A percentile compares a stretch with the other conserved stretches of the same genome.
Evolutionary conservation across 2,888 invertebrate species (phyloP).

Genomic region (Clostera curtula): DNA sequence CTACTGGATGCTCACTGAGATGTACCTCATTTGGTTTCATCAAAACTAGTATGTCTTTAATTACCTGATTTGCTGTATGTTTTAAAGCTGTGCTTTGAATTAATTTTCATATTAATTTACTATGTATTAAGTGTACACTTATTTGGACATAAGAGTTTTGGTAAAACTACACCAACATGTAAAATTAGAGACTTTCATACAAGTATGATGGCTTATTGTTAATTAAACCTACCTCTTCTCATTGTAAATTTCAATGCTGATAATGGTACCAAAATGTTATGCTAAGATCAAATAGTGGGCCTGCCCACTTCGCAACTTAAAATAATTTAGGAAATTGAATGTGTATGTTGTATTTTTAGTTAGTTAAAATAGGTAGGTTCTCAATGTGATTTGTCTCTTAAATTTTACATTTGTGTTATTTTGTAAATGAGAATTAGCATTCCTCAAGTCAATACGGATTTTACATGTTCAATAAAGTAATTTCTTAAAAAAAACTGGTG

Average conservation of each 20-base stretch:
- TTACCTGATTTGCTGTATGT: constrained; percentile 33
- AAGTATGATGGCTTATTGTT: constrained; percentile 57
- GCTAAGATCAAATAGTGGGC: constrained; percentile 44
- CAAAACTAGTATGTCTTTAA: constrained; percentile 61
- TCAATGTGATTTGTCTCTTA: constrained; percentile 73
- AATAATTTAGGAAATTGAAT: constrained; percentile 66
- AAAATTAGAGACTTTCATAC: constrained; percentile 68
- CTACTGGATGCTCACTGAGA: constrained; percentile 66
- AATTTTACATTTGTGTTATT: constrained; percentile 75
- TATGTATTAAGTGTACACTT: constrained; percentile 39
- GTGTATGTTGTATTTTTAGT: constrained; percentile 75
- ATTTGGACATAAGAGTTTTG: constrained; percentile 59
- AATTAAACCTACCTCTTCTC: constrained; percentile 71
- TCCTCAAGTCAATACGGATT: constrained; percentile 76
- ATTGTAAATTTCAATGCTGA: constrained; percentile 71
- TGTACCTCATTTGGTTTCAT: constrained; percentile 60
- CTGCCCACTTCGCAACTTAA: constrained; percentile 19
- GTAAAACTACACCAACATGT: constrained; percentile 59
- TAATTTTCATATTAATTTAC: constrained; percentile 44
- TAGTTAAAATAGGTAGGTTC: constrained; percentile 73
- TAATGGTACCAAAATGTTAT: constrained; percentile 68
- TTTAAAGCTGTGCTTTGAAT: constrained; percentile 62
- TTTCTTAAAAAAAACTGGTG: constrained; percentile 74
- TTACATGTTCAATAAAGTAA: constrained; percentile 77
- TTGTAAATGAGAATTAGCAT: constrained; percentile 76